Base-by-base conservation (phyloP, 2,888 invertebrate species). In the Aspidapion aeneum region DNA sequence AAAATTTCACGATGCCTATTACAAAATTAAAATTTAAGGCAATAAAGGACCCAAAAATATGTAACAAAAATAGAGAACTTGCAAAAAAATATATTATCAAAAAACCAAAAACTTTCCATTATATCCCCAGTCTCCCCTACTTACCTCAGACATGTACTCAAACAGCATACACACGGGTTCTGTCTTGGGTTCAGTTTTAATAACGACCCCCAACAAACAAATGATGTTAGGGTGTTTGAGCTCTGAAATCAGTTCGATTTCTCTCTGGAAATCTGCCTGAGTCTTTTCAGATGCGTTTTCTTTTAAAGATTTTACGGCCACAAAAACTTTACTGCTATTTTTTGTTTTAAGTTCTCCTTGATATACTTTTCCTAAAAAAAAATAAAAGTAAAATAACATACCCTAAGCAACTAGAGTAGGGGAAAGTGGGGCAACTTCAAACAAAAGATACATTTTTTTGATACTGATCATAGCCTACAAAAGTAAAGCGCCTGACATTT, bases 121-220 rank as follows among this genome's bases (percentile, higher is more conserved):
- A n/a, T n/a, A n/a, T n/a, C n/a, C n/a, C n/a, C n/a, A n/a, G n/a
- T n/a, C n/a, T n/a, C n/a, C n/a, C n/a, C n/a, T n/a, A 35, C 35
- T 35, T 70, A 82, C 82, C 75, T 83, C 89, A 0, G 93, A 91
- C 97, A 98, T 98, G 77, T 94, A 96, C 79, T 99, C 98, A 81
- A 98, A 98, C 19, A 99, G 82, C 94, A 98, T 96, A 76, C 96
- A 96, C 78, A 93, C 86, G 0, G 96, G 96, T 74, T 94, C 91
- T 72, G 93, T 92, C 73, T 91, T 90, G 0, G 96, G 96, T 75
- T 94, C 91, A 73, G 93, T 92, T 72, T 91, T 90, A 65, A 94
- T 84, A 63, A 94, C 92, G 7, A 96, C 95, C 0, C 97, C 98
- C 63, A 98, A 84, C 70, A 98, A 87, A 79, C 96, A 95, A 54